Percentiles rank a stretch among this genome's conserved stretches.
These are phyloP conservation scores for Anolis carolinensis DNA, from an alignment of 2,113 vertebrate species.

Conservation along the genomic window DNA sequence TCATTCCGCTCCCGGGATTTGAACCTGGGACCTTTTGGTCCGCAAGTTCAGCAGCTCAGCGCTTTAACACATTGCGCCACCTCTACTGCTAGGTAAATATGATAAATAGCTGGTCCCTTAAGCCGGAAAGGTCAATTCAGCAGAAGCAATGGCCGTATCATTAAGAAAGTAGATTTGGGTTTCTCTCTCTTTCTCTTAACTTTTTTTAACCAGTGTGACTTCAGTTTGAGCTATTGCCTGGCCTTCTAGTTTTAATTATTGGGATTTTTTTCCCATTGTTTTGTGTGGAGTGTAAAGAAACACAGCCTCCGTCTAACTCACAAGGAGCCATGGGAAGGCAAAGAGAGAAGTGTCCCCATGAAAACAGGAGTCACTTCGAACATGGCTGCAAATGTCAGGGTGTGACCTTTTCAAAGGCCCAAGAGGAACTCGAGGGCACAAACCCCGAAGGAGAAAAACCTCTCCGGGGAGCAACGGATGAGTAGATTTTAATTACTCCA, in stretches of 20 bases:
- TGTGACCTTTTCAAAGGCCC: neutral
- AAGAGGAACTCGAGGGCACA: neutral
- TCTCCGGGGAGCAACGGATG: neutral
- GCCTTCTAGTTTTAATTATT: neutral
- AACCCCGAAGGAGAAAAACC: neutral
- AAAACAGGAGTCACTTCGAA: neutral
- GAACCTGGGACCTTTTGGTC: no score
- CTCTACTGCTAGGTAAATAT: no score
- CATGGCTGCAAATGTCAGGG: conserved; percentile 15
- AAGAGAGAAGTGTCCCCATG: rapidly evolving
- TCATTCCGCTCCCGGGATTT: no score
- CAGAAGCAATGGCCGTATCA: neutral
- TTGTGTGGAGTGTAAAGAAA: neutral
- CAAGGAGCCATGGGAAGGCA: neutral
- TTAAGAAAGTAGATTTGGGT: rapidly evolving
- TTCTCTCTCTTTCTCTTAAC: neutral
- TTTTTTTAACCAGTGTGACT: neutral
- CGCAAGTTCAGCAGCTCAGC: no score
- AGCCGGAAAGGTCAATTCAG: neutral
- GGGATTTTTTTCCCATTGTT: neutral
- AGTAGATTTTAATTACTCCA: neutral
- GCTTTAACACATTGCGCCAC: no score
- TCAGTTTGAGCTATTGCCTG: neutral
- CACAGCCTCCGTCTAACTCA: conserved; percentile 2
- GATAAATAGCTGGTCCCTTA: neutral